Base-by-base conservation (phyloP, 2,797 vertebrate species). In the Dromococcyx pavoninus region DNA sequence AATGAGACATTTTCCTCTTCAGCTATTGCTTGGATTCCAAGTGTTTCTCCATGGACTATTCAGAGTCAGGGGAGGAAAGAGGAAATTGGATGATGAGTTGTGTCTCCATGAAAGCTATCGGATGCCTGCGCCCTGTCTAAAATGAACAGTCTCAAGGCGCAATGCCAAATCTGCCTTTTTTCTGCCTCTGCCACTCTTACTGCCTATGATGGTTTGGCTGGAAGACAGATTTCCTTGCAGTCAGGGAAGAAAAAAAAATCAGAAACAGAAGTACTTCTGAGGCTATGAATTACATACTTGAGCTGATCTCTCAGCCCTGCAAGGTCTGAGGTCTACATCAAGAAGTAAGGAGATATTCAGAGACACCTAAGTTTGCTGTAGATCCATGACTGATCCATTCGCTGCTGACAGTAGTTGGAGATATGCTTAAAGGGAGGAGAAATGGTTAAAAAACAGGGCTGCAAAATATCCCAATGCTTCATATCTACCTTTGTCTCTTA, bases 151-250 rank as follows among this genome's bases (percentile, higher is more conserved):
- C 86, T 92, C 2, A n/a, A 74, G 82, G 62, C 19, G 10, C 1
- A 21, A 57, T 71, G 86, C 93, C 88, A 95, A 94, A 91, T 79
- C 72, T n/a, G 24, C 85, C 73, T 72, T 84, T 76, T 91, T 88
- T 93, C 94, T 92, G 86, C 71, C 56, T 57, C 76, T 95, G 91
- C 95, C 92, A 76, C 84, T 93, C 88, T 65, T 81, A 57, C 80
- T 93, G 60, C 64, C 79, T 67, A 53, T 89, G 80, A 93, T 51
- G 80, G 58, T 80, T 95, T 96, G 96, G 96, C 94, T 21, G 39
- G 61, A 81, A 57, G 60, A 93, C 95, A 96, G 69, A 85, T 89
- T 89, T 75, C 84, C 85, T 86, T 72, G 27, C 65, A 93, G 94
- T 32, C 66, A 85, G 91, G 48, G 48, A 79, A 83, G 75, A 87